Evolutionary conservation across 2,888 invertebrate species (phyloP).

Genomic region (Zygaena filipendulae): DNA sequence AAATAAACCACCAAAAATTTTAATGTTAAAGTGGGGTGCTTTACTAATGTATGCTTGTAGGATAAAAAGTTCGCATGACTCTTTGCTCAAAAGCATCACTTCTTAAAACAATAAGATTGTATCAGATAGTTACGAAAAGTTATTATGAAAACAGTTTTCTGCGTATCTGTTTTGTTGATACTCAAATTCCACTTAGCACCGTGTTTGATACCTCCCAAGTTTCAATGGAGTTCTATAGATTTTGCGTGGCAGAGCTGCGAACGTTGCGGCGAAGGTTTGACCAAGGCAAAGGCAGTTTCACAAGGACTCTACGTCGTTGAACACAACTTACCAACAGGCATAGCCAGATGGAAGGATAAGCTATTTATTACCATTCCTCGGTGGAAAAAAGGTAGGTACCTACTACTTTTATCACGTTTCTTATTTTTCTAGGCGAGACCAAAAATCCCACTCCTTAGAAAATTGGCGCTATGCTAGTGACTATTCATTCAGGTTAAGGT

Average conservation of each 20-base stretch:
- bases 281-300: constrained; percentile 58
- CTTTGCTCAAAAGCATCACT: too few species aligned
- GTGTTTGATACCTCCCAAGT: constrained; percentile 37
- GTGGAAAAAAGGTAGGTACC: constrained; percentile 70
- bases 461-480: too few species aligned
- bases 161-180: neutral
- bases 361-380: constrained; percentile 74
- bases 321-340: constrained; percentile 75
- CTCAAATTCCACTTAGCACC: constrained; percentile 1
- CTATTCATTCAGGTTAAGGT: too few species aligned
- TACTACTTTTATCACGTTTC: neutral
- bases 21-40: too few species aligned
- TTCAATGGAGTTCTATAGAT: constrained; percentile 72
- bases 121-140: neutral
- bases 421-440: too few species aligned
- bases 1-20: too few species aligned
- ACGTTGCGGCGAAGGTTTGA: constrained; percentile 35
- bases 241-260: constrained; percentile 59
- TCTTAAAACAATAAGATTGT: too few species aligned
- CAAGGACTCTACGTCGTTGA: constrained; percentile 67
- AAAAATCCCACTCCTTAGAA: too few species aligned
- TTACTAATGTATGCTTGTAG: too few species aligned
- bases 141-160: neutral
- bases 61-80: too few species aligned
- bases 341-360: constrained; percentile 76